Base-by-base conservation (phyloP, 2,797 vertebrate species). In the Perodicticus potto region DNA sequence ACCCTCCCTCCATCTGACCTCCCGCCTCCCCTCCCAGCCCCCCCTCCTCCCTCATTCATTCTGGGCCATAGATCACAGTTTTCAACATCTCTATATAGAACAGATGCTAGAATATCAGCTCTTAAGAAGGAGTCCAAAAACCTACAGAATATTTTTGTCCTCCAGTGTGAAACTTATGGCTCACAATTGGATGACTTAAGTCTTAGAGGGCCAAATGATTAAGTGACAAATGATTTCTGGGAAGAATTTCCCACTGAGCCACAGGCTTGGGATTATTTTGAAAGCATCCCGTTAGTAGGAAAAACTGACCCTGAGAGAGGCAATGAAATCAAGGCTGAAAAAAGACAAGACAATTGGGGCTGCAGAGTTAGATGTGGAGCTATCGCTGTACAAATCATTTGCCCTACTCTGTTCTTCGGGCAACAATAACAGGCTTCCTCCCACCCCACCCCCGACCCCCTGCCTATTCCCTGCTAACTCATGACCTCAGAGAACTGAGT, bases 161-260 rank as follows among this genome's bases (percentile, higher is more conserved):
- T 72, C n/a, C 23, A n/a, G 8, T 32, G 65, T 4, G 67, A 88
- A 95, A 84, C 73, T 70, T 59, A 89, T 0, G 6, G 8, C 53
- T 53, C 87, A 49, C 7, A 69, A 87, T 1, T 89, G 29, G 45
- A 73, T 45, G 27, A 77, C 19, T 3, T 49, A 95, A 59, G 40
- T 77, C 49, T 89, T 83, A 81, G 34, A 12, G 34, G 82, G 49
- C 19, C 43, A 77, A 74, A 93, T 25, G 37, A 85, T 63, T 82
- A 70, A 70, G 6, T 87, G 72, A 70, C 13, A 53, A 14, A 16
- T 81, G 77, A 89, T 85, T 89, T 93, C 81, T 69, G 20, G 84
- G 43, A 77, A 93, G 34, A 91, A 43, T 82, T 84, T 87, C 45
- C 49, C 84, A 93, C 3, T 81, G 67, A 86, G 22, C 29, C 29